phyloP scores from a whole-genome alignment of 2,113 vertebrate species.

The Chlorodrepanis virens region DNA sequence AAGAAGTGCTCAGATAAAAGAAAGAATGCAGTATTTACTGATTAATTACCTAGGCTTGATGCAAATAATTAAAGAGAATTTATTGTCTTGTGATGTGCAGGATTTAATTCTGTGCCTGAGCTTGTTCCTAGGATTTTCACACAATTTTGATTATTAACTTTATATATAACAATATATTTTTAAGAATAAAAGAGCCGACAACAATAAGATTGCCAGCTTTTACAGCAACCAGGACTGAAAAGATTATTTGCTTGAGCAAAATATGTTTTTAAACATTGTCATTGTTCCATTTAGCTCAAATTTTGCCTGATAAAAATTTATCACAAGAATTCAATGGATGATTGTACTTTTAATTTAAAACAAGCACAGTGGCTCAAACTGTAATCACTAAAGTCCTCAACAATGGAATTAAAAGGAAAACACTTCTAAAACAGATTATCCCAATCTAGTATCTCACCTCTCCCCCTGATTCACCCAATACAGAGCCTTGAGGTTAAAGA shows the following conservation, averaged over 20 bases:
- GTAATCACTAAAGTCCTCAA: not conserved
- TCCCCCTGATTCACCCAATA: rapidly evolving
- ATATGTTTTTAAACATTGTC: not conserved
- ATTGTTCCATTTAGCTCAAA: not conserved
- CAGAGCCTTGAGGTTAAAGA: not conserved
- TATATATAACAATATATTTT: not conserved
- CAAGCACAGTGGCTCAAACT: not conserved
- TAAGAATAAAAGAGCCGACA: not conserved
- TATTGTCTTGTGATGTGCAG: not conserved
- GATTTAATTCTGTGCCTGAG: not conserved
- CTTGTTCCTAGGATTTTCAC: not conserved
- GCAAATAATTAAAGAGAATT: not conserved
- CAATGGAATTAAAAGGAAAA: not conserved
- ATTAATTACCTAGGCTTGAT: not conserved
- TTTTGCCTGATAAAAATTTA: not conserved
- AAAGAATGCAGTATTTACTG: not conserved
- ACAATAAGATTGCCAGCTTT: not conserved
- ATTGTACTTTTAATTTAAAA: not conserved
- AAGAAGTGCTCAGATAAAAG: not conserved
- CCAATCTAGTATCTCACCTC: not conserved
- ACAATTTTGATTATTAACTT: not conserved
- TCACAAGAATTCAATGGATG: not conserved
- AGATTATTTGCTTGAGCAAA: not conserved
- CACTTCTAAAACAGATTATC: not conserved
- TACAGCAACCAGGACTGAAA: not conserved